These are phyloP conservation scores for Pseudochirops cupreus DNA, from an alignment of 2,797 vertebrate genomes.

Conservation along the genomic window DNA sequence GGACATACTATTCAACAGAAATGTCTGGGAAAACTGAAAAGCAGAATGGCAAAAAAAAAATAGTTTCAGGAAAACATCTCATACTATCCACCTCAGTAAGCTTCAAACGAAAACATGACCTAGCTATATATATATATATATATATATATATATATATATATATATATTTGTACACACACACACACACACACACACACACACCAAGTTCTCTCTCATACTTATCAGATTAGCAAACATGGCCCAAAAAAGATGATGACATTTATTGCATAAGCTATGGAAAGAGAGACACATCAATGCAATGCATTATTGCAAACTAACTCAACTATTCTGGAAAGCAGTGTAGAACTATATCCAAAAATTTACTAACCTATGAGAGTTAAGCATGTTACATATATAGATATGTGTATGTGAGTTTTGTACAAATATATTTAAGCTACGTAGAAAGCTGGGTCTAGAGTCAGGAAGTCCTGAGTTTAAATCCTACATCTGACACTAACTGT, in stretches of 20 bases:
- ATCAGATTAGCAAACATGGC: not conserved
- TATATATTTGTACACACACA: too few relatives aligned
- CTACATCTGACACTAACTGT: not conserved
- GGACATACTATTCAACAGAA: not conserved
- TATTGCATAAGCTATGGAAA: not conserved
- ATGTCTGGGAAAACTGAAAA: not conserved
- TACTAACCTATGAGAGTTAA: not conserved
- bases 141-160: too few relatives aligned
- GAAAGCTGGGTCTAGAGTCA: not conserved
- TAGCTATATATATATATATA: not conserved
- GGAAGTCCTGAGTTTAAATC: not conserved
- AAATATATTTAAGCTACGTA: not conserved
- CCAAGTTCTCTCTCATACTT: not conserved
- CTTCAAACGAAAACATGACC: not conserved
- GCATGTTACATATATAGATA: not conserved
- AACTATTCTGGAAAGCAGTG: not conserved
- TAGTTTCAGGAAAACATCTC: not conserved
- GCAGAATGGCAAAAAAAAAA: not conserved
- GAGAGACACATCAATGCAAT: not conserved
- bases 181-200: too few relatives aligned
- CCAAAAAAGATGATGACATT: not conserved
- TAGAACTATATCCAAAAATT: not conserved
- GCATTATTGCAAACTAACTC: not conserved
- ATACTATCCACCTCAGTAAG: not conserved
- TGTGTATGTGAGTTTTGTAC: not conserved